Conservation (phyloP, 2,797 vertebrate genomes). For the Vireo griseus region DNA sequence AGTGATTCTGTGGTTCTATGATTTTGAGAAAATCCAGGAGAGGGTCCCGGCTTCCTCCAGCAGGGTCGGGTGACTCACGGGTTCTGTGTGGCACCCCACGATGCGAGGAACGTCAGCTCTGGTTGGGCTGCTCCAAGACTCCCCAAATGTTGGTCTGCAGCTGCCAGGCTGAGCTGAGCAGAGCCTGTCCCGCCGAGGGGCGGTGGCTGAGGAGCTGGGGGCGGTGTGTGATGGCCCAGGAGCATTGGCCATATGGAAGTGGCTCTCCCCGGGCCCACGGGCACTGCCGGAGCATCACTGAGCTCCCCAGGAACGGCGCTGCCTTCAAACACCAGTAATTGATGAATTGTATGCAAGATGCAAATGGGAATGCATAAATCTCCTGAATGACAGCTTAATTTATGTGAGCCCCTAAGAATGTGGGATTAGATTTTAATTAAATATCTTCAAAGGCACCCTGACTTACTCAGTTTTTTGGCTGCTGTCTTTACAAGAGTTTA, state of each 20-base stretch:
- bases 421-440: slow-evolving; percentile 87
- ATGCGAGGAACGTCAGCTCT: rapidly evolving
- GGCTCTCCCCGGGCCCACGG: slow-evolving; percentile 64
- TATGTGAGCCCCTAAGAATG: slow-evolving; percentile 82
- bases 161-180: slow-evolving; percentile 12
- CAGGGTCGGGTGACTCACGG: background rate
- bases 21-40: background rate
- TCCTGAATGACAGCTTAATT: slow-evolving; percentile 83
- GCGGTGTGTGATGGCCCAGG: background rate
- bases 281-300: slow-evolving; percentile 38
- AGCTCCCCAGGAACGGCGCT: slow-evolving; percentile 73
- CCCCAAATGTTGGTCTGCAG: background rate
- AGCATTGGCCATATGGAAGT: slow-evolving; percentile 71
- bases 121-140: background rate
- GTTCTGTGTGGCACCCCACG: background rate
- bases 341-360: slow-evolving; percentile 82
- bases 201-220: background rate
- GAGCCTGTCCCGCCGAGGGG: background rate
- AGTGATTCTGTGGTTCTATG: rapidly evolving
- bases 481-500: slow-evolving; percentile 49
- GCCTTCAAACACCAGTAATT: slow-evolving; percentile 85
- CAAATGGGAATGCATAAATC: slow-evolving; percentile 83
- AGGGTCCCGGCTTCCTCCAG: background rate
- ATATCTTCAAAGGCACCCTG: slow-evolving; percentile 83
- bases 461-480: slow-evolving; percentile 75